phyloP scores from a whole-genome alignment of 2,888 invertebrate species.

The Hydraecia micacea region DNA sequence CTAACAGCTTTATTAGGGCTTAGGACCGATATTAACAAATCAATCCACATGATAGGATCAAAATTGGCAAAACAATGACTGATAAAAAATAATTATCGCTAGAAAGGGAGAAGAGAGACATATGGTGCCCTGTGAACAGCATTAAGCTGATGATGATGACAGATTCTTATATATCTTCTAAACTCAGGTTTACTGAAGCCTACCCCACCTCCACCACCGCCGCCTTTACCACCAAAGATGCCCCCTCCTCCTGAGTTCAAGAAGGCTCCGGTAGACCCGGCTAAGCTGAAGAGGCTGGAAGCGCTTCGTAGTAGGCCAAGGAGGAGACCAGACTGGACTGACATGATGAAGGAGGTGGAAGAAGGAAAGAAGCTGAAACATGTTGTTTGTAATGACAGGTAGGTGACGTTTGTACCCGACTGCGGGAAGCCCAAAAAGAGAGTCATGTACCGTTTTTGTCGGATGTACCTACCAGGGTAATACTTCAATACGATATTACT shows the following conservation, averaged over 20 bases:
- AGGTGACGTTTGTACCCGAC: not conserved
- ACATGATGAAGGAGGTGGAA: slow-evolving; percentile 98
- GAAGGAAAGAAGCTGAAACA: slow-evolving; percentile 94
- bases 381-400: slow-evolving; percentile 94
- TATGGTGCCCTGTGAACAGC: not conserved
- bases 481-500: not conserved
- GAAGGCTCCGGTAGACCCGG: slow-evolving; percentile 90
- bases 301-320: slow-evolving; percentile 94
- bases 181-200: slow-evolving; percentile 84
- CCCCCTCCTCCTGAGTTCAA: slow-evolving; percentile 91
- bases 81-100: no score
- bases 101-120: not conserved
- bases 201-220: slow-evolving; percentile 92
- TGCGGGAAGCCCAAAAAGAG: not conserved
- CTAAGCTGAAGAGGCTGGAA: slow-evolving; percentile 93
- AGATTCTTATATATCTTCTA: slow-evolving; percentile 2
- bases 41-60: no score
- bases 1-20: not conserved
- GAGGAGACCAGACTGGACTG: slow-evolving; percentile 96
- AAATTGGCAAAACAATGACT: not conserved
- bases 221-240: slow-evolving; percentile 93
- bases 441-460: not conserved
- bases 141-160: not conserved
- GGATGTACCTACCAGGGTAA: not conserved
- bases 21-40: not conserved